Evolutionary conservation across 2,888 invertebrate species (phyloP), one percentile per base, ranked within the genome.

Genomic region (Quadriops clusia): DNA sequence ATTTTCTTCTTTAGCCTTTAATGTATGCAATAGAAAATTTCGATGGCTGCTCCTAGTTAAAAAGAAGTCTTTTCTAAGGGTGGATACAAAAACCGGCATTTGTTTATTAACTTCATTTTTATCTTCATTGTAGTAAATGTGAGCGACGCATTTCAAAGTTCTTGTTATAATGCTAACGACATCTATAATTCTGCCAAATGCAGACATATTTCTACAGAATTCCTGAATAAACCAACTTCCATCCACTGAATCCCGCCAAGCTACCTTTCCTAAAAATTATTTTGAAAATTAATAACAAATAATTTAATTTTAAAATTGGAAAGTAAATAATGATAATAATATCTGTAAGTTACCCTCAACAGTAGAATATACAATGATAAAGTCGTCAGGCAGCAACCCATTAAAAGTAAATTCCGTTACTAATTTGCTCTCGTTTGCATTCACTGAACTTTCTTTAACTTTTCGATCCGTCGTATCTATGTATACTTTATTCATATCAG

Each of bases 171-270:
- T 34, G 12, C 47, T 49, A n/a, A 54, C 32, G 4, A 59, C 47
- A 30, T 60, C 58, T 22, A 56, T 55, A 22, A 53, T 37, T 36
- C 50, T 41, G 2, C 56, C 57, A 33, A 52, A 55, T 2, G 44
- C 32, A 2, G 41, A 30, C 28, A 58, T 45, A 35, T 52, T 55
- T 34, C 43, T 50, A 39, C 57, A 57, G 10, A 58, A 27, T 36
- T 58, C 58, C 30, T 57, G 56, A 24, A 58, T 54, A 30, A 58
- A 55, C 58, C 58, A 59, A 1, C 53, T 46, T 2, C 60, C 58
- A 2, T 42, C 42, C 12, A 10, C 15, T 4, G 36, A 20, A 23
- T 48, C 28, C 30, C 54, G 37, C 33, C 42, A 49, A 3, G 50
- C 47, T 5, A 43, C 37, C 10, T 47, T 50, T 12, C 50, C 53